Evolutionary conservation across 2,797 vertebrate species (phyloP), one percentile per base, ranked within the genome.

Genomic region (Falco columbarius): DNA sequence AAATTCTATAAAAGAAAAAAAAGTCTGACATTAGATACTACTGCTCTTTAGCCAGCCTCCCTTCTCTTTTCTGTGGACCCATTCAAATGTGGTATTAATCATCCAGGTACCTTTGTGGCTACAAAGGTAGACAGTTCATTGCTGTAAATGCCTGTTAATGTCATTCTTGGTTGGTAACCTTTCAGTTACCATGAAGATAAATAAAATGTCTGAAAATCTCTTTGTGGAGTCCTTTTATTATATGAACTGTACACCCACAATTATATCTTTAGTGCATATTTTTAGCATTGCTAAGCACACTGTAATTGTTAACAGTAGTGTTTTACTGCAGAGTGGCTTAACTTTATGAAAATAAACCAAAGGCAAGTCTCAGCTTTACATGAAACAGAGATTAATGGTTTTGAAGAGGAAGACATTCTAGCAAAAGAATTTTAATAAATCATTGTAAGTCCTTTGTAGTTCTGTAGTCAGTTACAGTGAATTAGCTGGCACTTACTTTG

Each of bases 271-370:
- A 89, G 61, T 81, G 73, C 20, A 80, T 96, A 93, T 68, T 95
- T 96, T 95, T 52, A 83, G 9, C 51, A 80, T 82, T 88, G 61
- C 38, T 23, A 94, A 90, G 65, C 22, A 32, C 73, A 75, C 34
- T 72, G 70, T 97, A 98, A 97, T 97, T 97, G 94, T 93, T 98
- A 97, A 94, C 91, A 97, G 94, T 89, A 90, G 77, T 82, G 83
- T 79, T 93, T 90, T 91, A 89, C 93, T 97, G 89, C 67, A 86
- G 94, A 98, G 66, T 91, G 91, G 95, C 86, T 97, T 95, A 95
- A 93, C 59, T 97, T 97, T 96, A 92, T 95, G 75, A 97, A 98
- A 98, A 98, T 95, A 98, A 98, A 98, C 91, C 47, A 91, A 63
- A 95, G 55, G 61, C 77, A 80, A 83, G 20, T 46, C 91, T 93